Base-by-base conservation (phyloP, 2,797 vertebrate species). In the Ispidina lecontei region DNA sequence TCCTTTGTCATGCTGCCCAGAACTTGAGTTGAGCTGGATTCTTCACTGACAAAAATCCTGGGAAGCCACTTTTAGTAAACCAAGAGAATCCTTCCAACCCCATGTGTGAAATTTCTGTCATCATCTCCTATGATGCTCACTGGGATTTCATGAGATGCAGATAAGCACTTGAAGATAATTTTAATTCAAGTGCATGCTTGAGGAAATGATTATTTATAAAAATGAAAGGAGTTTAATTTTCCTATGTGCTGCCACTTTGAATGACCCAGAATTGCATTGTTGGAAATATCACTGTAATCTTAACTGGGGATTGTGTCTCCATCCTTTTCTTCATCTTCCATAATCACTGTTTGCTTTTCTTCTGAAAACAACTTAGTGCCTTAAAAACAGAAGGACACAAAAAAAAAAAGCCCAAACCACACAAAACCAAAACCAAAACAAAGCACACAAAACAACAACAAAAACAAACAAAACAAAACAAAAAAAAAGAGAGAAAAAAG, bases 281-380 rank as follows among this genome's bases (percentile, higher is more conserved):
- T 85, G 89, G 44, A 89, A 83, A 77, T 89, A 74, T 64, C 51
- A 44, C 41, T 84, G 54, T 64, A 69, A 51, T 88, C 78, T 97
- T 96, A 98, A 95, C 93, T 91, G 88, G 80, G 81, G 96, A 98
- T 92, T 97, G 96, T 90, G 93, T 98, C 97, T 89, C 96, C 95
- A 64, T 98, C 98, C 86, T 98, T 98, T 96, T 99, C 99, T 39
- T 99, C 98, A 65, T 98, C 98, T 96, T 99, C 99, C 90, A 96
- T 72, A 97, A 99, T 98, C 93, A 98, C 97, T 84, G 97, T 94
- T 83, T 97, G 96, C 69, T 95, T 97, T 95, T 98, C 98, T 12
- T 97, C 98, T 94, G 97, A 98, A 91, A 98, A 96, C 90, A 97
- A 82, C 67, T 96, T 98, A 80, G 98, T 97, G 67, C 98, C 99